Evolutionary conservation across 2,888 invertebrate species (phyloP).

Genomic region (Agriopis marginaria): DNA sequence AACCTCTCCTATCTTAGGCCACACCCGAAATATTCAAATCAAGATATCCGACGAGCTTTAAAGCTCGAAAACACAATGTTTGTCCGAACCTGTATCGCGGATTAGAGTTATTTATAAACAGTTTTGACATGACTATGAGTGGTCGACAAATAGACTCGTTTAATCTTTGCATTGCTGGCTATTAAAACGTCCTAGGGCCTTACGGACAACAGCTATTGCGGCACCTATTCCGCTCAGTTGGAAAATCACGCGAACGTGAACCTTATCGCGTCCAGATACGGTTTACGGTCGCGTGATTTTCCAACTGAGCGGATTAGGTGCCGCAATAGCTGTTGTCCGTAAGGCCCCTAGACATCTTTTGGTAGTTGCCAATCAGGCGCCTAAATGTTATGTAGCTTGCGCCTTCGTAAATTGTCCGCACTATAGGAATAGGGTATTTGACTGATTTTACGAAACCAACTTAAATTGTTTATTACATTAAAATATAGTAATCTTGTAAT

Average conservation of each 20-base stretch:
- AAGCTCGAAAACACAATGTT: constrained; percentile 32
- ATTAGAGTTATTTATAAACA: constrained; percentile 27
- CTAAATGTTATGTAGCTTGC: not conserved
- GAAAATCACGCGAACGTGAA: no score
- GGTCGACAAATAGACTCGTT: constrained; percentile 28
- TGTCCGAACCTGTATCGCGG: constrained; percentile 13
- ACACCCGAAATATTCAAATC: constrained; percentile 48
- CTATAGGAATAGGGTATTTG: no score
- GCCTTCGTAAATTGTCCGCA: no score
- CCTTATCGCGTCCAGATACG: no score
- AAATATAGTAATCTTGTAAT: no score
- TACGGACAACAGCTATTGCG: no score
- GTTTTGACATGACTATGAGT: constrained; percentile 31
- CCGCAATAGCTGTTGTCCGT: no score
- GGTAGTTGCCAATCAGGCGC: not conserved
- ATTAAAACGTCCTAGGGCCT: not conserved
- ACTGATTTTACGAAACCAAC: no score
- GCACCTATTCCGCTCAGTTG: no score
- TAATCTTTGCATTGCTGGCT: constrained; percentile 13
- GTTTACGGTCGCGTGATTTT: no score
- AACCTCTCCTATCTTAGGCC: constrained; percentile 25
- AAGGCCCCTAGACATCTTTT: not conserved
- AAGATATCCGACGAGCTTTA: constrained; percentile 26
- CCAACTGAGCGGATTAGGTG: no score
- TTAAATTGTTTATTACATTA: no score